phyloP scores from a whole-genome alignment of 2,888 invertebrate species.

The Cheilosia variabilis region DNA sequence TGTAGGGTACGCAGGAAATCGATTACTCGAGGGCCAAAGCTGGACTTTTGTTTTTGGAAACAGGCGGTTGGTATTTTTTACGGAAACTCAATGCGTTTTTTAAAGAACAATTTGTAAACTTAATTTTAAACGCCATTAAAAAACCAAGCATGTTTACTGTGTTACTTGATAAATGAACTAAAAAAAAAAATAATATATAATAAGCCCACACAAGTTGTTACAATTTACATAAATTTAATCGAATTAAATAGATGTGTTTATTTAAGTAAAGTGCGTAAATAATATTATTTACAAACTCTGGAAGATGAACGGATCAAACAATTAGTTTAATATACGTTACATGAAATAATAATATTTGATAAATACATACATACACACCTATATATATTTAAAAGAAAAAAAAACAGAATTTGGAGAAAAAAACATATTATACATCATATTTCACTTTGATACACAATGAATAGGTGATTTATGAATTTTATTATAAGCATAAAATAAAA shows the following conservation, averaged over 20 bases:
- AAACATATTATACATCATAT: slow-evolving; percentile 16
- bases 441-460: slow-evolving; percentile 44
- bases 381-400: background rate
- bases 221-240: slow-evolving; percentile 61
- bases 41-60: background rate
- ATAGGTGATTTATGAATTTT: slow-evolving; percentile 17
- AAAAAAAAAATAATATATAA: slow-evolving; percentile 11
- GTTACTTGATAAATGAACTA: slow-evolving; percentile 44
- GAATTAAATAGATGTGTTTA: slow-evolving; percentile 38
- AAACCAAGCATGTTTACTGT: slow-evolving; percentile 64
- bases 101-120: slow-evolving; percentile 1
- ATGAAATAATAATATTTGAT: slow-evolving; percentile 52
- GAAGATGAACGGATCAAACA: slow-evolving; percentile 60
- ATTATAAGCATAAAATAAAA: slow-evolving; percentile 16
- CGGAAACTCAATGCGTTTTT: background rate
- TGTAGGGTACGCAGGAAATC: background rate
- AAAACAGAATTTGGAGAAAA: slow-evolving; percentile 16
- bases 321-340: slow-evolving; percentile 15
- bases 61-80: background rate
- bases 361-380: slow-evolving; percentile 20
- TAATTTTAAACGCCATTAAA: background rate
- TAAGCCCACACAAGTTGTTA: slow-evolving; percentile 40
- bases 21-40: background rate
- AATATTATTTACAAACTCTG: slow-evolving; percentile 32
- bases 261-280: slow-evolving; percentile 8